Evolutionary conservation across 2,888 invertebrate genomes (phyloP), one percentile per base, ranked within the genome.

Genomic region (Quadriops clusia): DNA sequence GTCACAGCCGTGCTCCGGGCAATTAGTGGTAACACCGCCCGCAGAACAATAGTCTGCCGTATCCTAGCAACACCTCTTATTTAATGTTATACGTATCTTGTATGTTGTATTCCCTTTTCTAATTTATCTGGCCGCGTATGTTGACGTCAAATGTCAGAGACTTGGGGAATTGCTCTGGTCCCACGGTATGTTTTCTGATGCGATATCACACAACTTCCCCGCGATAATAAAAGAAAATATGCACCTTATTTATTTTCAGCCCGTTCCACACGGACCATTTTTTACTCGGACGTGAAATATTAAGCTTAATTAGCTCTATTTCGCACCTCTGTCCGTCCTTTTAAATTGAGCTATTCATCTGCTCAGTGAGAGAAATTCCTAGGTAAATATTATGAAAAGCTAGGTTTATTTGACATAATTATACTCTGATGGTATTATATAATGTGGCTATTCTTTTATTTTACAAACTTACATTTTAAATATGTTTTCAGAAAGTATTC

Each of bases 111-210:
- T 49, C 55, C 56, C 56, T 41, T 36, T 46, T 53, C 54, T 56
- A 53, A 56, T 56, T 56, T 54, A 53, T 52, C 46, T 45, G 44
- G 46, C 43, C 46, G 42, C 43, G 44, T 49, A 48, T 51, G 53
- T 52, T 49, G 53, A 49, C 53, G 49, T 52, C 51, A 47, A 48
- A 44, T 40, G 51, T 53, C 46, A 43, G 49, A 48, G 51, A 48
- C 50, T 52, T 43, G 52, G 56, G 56, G 55, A 54, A 56, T 53
- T 50, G 50, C 44, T 41, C 43, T 34, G 44, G 50, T 56, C 56
- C 56, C 56, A 56, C 47, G 42, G 50, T 55, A 56, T 56, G 56
- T 56, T 56, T 56, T 50, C 53, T 54, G 54, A 56, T 56, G 53
- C 46, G 54, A 47, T 43, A 43, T 43, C 34, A 32, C 34, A 33